phyloP scores from a whole-genome alignment of 1,140 invertebrate species.

The Lasioglossum albipes region DNA sequence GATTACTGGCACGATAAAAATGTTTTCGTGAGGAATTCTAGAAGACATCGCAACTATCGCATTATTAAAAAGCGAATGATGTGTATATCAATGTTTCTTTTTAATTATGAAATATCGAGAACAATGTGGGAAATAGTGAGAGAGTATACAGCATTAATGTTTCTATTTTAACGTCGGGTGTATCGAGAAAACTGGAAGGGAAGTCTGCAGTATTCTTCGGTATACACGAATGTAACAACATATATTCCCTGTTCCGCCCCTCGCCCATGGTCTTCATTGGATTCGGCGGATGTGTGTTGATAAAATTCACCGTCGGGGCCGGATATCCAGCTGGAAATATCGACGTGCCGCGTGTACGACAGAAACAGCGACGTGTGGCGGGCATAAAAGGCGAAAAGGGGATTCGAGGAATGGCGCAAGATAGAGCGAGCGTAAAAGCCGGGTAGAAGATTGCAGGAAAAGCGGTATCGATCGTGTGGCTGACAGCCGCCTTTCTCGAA shows the following conservation, averaged over 20 bases:
- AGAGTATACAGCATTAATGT: too few relatives aligned
- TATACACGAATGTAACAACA: not conserved
- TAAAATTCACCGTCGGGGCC: not conserved
- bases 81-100: too few relatives aligned
- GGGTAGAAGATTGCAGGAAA: slow-evolving; percentile 1
- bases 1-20: too few relatives aligned
- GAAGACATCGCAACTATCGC: too few relatives aligned
- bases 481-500: slow-evolving; percentile 1
- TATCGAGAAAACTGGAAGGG: too few relatives aligned
- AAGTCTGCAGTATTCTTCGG: too few relatives aligned
- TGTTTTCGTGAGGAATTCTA: too few relatives aligned
- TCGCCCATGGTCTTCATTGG: not conserved
- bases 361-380: not conserved
- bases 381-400: slow-evolving; percentile 1
- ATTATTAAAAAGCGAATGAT: too few relatives aligned
- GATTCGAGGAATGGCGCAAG: not conserved
- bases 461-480: slow-evolving; percentile 1
- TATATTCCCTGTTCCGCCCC: not conserved
- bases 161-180: too few relatives aligned
- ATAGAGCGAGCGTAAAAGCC: slow-evolving; percentile 5
- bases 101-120: too few relatives aligned
- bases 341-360: not conserved
- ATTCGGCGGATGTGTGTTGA: slow-evolving; percentile 3
- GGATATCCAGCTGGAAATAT: slow-evolving; percentile 4
- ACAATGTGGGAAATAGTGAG: too few relatives aligned